Evolutionary conservation across 2,797 vertebrate species (phyloP).

Genomic region (Salmo trutta): DNA sequence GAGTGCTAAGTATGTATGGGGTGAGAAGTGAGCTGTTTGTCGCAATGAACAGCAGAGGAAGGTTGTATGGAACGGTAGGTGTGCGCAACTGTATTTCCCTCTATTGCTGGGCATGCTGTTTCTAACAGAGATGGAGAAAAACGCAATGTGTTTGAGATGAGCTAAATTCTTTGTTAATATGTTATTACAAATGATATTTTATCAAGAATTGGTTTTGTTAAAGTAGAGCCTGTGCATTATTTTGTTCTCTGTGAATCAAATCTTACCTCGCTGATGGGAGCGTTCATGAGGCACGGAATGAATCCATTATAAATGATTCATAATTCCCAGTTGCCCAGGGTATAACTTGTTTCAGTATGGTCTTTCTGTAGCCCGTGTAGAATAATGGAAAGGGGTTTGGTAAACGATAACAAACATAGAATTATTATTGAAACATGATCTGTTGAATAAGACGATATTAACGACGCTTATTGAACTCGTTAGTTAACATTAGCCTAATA

Average conservation of each 20-base stretch:
- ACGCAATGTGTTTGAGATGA: background rate
- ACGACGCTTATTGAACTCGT: no score
- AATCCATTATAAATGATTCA: background rate
- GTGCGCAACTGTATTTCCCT: conserved; percentile 37
- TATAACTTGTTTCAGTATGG: background rate
- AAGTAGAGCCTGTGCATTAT: background rate
- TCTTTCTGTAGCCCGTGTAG: background rate
- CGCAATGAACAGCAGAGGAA: conserved; percentile 93
- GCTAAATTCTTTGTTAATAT: background rate
- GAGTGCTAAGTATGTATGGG: conserved; percentile 92
- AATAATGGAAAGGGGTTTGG: background rate
- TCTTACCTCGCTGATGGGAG: background rate
- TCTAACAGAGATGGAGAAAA: background rate
- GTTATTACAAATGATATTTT: background rate
- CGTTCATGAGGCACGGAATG: background rate
- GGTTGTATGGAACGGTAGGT: conserved; percentile 91
- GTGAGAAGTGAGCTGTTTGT: conserved; percentile 89
- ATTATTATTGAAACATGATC: background rate
- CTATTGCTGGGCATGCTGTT: background rate
- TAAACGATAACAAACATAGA: background rate
- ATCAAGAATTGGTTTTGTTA: background rate
- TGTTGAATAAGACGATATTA: background rate
- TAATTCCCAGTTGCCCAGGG: background rate
- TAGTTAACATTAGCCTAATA: no score
- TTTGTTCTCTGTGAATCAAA: background rate